Percentiles rank a stretch among this genome's conserved stretches.
Evolutionary conservation across 2,888 invertebrate genomes (phyloP).

Genomic region (Rotaria socialis): DNA sequence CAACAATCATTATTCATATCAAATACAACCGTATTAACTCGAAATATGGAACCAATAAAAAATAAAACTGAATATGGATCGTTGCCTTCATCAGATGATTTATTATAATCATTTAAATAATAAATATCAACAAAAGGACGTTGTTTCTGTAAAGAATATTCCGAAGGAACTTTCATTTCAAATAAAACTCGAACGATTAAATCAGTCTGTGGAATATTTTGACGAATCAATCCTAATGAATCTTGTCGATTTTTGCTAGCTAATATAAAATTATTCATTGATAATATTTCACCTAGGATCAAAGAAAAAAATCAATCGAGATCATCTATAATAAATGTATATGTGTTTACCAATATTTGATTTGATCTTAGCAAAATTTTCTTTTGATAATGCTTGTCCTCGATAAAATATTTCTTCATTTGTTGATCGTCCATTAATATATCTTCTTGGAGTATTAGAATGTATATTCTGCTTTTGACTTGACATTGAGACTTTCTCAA

Average conservation of each 20-base stretch:
- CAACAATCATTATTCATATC: slow-evolving; percentile 14
- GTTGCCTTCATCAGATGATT: not conserved
- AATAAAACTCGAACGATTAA: not conserved
- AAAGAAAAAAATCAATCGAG: not conserved
- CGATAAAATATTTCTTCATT: not conserved
- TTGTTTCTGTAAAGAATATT: not conserved
- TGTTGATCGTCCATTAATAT: not conserved
- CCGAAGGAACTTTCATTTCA: not conserved
- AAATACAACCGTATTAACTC: not conserved
- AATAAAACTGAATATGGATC: not conserved
- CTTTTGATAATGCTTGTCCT: not conserved
- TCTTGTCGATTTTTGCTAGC: slow-evolving; percentile 15
- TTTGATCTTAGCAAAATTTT: not conserved
- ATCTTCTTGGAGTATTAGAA: not conserved
- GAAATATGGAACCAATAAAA: slow-evolving; percentile 20
- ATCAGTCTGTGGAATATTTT: not conserved
- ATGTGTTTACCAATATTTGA: not conserved
- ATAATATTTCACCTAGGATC: slow-evolving; percentile 1
- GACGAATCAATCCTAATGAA: not conserved
- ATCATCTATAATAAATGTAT: no score
- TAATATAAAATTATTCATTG: slow-evolving; percentile 9
- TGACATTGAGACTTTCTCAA: not conserved
- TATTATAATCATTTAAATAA: not conserved
- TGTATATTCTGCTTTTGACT: not conserved
- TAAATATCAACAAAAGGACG: no score